phyloP scores from a whole-genome alignment of 1,140 invertebrate species.

The Drosophila navojoa region DNA sequence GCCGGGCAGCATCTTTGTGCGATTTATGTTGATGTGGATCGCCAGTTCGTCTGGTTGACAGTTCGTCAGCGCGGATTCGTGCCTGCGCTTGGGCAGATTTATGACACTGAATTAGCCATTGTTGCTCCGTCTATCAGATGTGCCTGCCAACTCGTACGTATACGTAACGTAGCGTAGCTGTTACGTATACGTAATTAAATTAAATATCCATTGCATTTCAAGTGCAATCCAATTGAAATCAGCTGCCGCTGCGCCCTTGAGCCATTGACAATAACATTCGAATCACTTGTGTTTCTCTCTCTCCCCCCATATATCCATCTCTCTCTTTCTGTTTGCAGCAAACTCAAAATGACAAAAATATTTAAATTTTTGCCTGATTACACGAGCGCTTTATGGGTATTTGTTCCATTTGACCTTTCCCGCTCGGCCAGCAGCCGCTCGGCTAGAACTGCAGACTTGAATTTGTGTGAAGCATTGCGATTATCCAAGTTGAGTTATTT shows the following conservation, averaged over 20 bases:
- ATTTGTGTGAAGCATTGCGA: conserved; percentile 53
- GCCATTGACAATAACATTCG: conserved; percentile 27
- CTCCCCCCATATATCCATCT: too few species aligned
- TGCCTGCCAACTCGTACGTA: conserved; percentile 54
- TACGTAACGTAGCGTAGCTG: conserved; percentile 59
- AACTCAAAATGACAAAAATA: conserved; percentile 66
- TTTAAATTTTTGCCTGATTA: conserved; percentile 68
- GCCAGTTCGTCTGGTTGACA: conserved; percentile 45
- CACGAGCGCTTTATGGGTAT: conserved; percentile 48
- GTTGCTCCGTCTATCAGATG: conserved; percentile 67
- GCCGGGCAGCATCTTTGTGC: conserved; percentile 68
- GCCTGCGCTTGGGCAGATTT: conserved; percentile 70
- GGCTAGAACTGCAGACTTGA: conserved; percentile 35
- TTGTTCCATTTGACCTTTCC: conserved; percentile 51
- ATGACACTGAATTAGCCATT: conserved; percentile 75
- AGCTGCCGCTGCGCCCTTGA: conserved; percentile 54
- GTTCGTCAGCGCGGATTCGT: conserved; percentile 61
- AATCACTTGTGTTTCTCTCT: conserved; percentile 21
- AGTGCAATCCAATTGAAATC: conserved; percentile 61
- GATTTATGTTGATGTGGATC: conserved; percentile 74
- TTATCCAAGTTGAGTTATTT: conserved; percentile 36
- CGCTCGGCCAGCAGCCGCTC: conserved; percentile 26
- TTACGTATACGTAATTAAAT: conserved; percentile 65
- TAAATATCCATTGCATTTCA: conserved; percentile 68
- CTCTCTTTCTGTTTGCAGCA: conserved; percentile 1